Percentiles rank a stretch among this genome's conserved stretches.
Evolutionary conservation across 2,113 vertebrate species (phyloP).

Genomic region (Hippocampus comes): DNA sequence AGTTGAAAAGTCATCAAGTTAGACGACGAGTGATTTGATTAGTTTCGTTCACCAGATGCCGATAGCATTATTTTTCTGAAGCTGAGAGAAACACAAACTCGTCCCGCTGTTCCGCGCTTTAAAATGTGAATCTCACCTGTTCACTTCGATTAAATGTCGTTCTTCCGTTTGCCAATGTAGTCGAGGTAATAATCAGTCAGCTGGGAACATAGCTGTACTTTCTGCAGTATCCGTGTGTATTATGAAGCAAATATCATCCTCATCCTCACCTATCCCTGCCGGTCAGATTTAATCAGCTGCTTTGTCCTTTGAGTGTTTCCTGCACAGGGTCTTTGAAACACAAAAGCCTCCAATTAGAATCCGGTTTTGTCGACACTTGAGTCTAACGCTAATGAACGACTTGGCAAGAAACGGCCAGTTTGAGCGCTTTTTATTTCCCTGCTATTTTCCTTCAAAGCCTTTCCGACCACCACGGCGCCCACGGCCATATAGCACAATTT

Average conservation of each 20-base stretch:
- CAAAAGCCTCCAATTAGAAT: constrained; percentile 6
- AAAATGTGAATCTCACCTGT: too few species aligned
- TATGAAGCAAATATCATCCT: neutral
- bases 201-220: too few species aligned
- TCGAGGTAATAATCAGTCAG: too few species aligned
- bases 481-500: neutral
- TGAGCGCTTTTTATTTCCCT: neutral
- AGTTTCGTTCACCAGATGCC: too few species aligned
- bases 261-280: neutral
- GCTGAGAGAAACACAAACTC: too few species aligned
- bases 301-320: neutral
- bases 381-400: neutral
- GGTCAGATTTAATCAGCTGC: neutral
- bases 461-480: neutral
- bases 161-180: too few species aligned
- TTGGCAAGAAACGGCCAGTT: neutral
- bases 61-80: too few species aligned
- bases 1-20: too few species aligned
- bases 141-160: too few species aligned
- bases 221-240: neutral
- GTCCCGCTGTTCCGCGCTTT: too few species aligned
- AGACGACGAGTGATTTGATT: too few species aligned
- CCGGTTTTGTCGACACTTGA: constrained; percentile 3
- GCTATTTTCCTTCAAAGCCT: neutral
- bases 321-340: constrained; percentile 8